Percentiles rank a stretch among this genome's conserved stretches.
These are phyloP conservation scores for Melinopterus prodromus DNA, from an alignment of 2,888 invertebrate genomes.

Conservation along the genomic window DNA sequence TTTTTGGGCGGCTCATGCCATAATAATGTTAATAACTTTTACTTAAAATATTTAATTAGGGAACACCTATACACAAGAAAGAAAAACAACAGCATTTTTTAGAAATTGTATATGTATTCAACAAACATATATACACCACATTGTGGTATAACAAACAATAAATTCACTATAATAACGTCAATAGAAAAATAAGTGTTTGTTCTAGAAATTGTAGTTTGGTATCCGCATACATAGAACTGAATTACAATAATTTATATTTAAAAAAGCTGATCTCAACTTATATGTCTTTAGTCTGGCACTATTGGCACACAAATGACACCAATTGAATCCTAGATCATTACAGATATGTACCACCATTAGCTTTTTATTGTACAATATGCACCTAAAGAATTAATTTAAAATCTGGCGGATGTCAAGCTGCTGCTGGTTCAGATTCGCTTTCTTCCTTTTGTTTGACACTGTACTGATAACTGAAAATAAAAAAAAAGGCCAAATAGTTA, in stretches of 20 bases:
- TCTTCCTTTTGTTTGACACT: conserved; percentile 17
- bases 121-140: not conserved
- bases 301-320: not conserved
- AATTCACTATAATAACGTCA: not conserved
- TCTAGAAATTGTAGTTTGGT: not conserved
- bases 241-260: not conserved
- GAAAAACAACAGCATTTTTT: not conserved
- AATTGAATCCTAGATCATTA: not conserved
- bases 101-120: not conserved
- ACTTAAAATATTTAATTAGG: too few species aligned
- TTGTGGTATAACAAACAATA: not conserved
- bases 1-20: too few species aligned
- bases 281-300: not conserved
- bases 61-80: not conserved
- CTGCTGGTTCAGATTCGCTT: not conserved
- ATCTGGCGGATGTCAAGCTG: not conserved
- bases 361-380: not conserved
- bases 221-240: not conserved
- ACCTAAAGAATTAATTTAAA: not conserved
- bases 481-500: not conserved
- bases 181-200: not conserved
- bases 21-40: too few species aligned
- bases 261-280: not conserved
- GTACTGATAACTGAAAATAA: conserved; percentile 17
- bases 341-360: not conserved